These are phyloP conservation scores for Athalia circularis DNA, from an alignment of 2,888 invertebrate genomes.

Conservation along the genomic window DNA sequence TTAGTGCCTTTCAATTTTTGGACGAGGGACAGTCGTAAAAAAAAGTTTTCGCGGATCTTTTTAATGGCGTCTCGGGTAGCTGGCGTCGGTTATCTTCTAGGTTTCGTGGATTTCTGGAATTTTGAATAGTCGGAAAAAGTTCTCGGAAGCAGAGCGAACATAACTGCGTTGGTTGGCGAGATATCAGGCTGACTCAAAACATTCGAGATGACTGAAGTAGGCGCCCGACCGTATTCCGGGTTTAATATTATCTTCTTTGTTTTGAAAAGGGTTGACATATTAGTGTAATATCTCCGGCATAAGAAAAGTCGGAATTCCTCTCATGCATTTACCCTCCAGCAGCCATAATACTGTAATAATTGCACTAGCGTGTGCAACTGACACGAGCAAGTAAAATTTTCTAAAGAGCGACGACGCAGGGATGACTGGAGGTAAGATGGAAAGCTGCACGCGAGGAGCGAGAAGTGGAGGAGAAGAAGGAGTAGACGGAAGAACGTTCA, in stretches of 20 bases:
- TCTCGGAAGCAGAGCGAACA: no score
- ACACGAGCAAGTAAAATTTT: not conserved
- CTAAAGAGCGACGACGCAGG: not conserved
- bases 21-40: no score
- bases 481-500: not conserved
- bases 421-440: not conserved
- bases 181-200: not conserved
- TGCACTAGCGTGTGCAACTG: conserved; percentile 17
- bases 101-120: no score
- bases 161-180: no score
- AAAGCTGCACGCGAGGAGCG: not conserved
- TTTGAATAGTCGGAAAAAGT: no score
- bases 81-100: no score
- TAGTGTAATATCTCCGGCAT: no score
- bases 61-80: no score
- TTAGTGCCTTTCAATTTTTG: no score
- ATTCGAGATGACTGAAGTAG: no score
- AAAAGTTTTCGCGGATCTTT: no score
- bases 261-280: conserved; percentile 35
- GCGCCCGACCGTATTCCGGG: not conserved
- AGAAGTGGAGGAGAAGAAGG: not conserved
- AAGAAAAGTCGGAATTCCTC: not conserved
- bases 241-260: not conserved
- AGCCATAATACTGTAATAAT: not conserved
- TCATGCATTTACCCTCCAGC: not conserved